Base-by-base conservation (phyloP, 2,888 invertebrate genomes). In the Notodonta ziczac region DNA sequence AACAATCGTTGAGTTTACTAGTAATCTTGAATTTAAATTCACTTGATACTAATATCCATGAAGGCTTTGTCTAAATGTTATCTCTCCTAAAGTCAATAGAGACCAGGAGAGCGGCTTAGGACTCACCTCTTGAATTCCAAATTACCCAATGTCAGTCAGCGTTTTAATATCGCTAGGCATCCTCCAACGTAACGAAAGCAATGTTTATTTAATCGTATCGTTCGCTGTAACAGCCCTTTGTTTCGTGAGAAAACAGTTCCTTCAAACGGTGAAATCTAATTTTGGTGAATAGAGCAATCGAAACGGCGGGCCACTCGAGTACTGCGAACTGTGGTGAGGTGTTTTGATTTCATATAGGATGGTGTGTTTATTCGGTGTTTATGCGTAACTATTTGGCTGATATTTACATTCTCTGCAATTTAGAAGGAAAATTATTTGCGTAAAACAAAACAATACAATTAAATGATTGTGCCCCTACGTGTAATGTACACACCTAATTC, bases 191-290 rank as follows among this genome's bases (percentile, higher is more conserved):
- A 62, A 65, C 60, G 65, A 65, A 67, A 65, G 63, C 66, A 63
- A 71, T 78, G 72, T 79, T 80, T 77, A 77, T 73, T 74, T 76
- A 77, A 77, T 75, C 67, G 73, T 70, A 72, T 76, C 69, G 70
- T 67, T 58, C 58, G 58, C 57, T 58, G 67, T 72, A 66, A 67
- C 59, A 70, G 65, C 68, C 71, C 69, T 75, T 75, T 81, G 78
- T 80, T 80, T 78, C 67, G 56, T 77, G 65, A 76, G 72, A 64
- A 70, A 81, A 79, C 74, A 74, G 73, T 74, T 75, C 74, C 73
- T 77, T 69, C 67, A 67, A 73, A 69, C 70, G 68, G 59, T 66
- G 65, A 77, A 82, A 81, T 82, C 75, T 76, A 81, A 81, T 82
- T 82, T 74, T 61, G 61, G 62, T 66, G 66, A 65, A 73, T 62